phyloP scores from a whole-genome alignment of 1,140 invertebrate species.

The Lepidurus apus region DNA sequence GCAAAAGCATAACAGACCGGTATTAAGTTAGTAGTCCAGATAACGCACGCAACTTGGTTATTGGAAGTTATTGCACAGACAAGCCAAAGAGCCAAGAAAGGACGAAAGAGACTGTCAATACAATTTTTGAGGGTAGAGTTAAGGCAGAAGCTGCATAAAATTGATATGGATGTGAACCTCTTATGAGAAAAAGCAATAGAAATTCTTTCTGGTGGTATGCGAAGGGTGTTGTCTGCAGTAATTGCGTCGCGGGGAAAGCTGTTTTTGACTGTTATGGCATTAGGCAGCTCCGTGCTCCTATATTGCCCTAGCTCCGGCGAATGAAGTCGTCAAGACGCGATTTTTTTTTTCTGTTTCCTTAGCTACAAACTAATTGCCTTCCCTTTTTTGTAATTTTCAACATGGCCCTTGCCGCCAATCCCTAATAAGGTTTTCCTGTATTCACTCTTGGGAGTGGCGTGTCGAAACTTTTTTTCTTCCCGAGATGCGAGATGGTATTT shows the following conservation, averaged over 20 bases:
- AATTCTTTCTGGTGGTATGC: neutral
- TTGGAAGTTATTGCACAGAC: neutral
- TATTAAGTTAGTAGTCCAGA: neutral
- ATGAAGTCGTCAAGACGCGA: neutral
- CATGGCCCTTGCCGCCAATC: neutral
- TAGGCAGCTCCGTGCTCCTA: neutral
- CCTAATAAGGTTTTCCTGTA: neutral
- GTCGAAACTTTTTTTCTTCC: neutral
- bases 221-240: neutral
- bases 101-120: too few relatives aligned
- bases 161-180: neutral
- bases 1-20: neutral
- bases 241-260: neutral
- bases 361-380: neutral
- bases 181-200: neutral
- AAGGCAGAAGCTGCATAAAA: neutral
- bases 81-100: neutral
- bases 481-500: neutral
- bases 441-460: neutral
- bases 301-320: neutral
- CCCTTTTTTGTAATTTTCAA: neutral
- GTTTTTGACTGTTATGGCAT: neutral
- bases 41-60: neutral
- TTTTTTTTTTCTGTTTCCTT: neutral
- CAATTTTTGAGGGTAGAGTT: too few relatives aligned